phyloP scores from a whole-genome alignment of 1,140 invertebrate genomes.

The Scaptomyza montana region DNA sequence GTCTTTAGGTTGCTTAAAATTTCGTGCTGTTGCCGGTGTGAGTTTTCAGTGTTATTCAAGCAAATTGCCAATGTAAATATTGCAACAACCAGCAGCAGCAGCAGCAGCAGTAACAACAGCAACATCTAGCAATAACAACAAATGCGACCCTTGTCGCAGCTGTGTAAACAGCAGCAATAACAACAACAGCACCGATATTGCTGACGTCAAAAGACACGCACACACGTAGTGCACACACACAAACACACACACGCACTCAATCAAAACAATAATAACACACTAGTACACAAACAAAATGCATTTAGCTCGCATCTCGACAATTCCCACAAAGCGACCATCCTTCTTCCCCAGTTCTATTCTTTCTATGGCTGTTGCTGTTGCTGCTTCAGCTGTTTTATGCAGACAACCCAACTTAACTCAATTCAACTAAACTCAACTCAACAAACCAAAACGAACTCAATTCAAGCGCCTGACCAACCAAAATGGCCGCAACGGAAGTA shows the following conservation, averaged over 20 bases:
- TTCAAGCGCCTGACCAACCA: constrained; percentile 36
- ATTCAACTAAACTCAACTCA: constrained; percentile 34
- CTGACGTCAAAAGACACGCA: constrained; percentile 65
- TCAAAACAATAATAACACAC: constrained; percentile 6
- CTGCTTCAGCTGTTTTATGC: constrained; percentile 35
- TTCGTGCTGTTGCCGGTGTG: constrained; percentile 32
- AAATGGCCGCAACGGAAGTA: constrained; percentile 61
- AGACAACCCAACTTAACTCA: constrained; percentile 50
- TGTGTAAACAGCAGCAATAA: constrained; percentile 72
- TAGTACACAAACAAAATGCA: constrained; percentile 37
- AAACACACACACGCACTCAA: constrained; percentile 20
- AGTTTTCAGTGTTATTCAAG: constrained; percentile 66
- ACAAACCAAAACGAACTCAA: constrained; percentile 29
- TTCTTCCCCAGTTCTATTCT: too few relatives aligned
- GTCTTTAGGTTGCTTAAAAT: constrained; percentile 24
- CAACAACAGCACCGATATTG: constrained; percentile 44
- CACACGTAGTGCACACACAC: constrained; percentile 4
- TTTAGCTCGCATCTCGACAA: constrained; percentile 11
- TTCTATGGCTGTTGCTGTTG: neutral
- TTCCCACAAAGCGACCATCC: too few relatives aligned
- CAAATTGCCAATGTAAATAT: constrained; percentile 80
- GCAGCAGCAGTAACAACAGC: constrained; percentile 30
- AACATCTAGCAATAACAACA: constrained; percentile 45
- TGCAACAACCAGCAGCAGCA: constrained; percentile 57
- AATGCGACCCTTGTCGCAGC: constrained; percentile 69